Evolutionary conservation across 2,113 vertebrate species (phyloP), one percentile per base, ranked within the genome.

Genomic region (Podarcis muralis): DNA sequence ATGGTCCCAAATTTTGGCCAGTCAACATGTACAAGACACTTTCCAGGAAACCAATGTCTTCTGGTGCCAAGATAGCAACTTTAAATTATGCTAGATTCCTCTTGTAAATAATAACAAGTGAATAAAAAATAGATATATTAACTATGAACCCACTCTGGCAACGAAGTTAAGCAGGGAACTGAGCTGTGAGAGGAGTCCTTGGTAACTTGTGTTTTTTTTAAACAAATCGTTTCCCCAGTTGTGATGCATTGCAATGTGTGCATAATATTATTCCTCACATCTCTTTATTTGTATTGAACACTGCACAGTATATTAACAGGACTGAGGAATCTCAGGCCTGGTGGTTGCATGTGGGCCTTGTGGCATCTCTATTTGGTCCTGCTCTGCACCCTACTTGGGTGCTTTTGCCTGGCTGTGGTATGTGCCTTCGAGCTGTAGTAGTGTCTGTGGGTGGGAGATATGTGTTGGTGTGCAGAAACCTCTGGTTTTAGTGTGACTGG

Each of bases 121-220:
- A 95, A 86, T 90, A 92, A 93, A 94, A 53, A 95, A 92, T 86
- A 95, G 90, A 53, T 93, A 27, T 75, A 68, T 92, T 92, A 89
- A 92, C 81, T 57, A 22, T 85, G 62, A 89, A 84, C 0, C 2
- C 1, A 85, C 20, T 93, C 84, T 92, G 91, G 87, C 89, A 93
- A 66, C 18, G 35, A 79, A 89, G 30, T 81, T 35, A 90, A 91
- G 81, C 65, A 80, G 53, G 0, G 0, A 15, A 88, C 16, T n/a
- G 15, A 30, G 83, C 69, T 90, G 2, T 68, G 84, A 81, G 81
- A 94, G 30, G 15, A 76, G 7, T 89, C 40, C 22, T 66, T 43
- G 59, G 57, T 40, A 43, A 7, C 83, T 84, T 37, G 83, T 78
- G 65, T n/a, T 81, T 71, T 85, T 4, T 6, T 8, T 1, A 40